These are phyloP conservation scores for Cybosia mesomella DNA, from an alignment of 2,888 invertebrate genomes.

Conservation along the genomic window DNA sequence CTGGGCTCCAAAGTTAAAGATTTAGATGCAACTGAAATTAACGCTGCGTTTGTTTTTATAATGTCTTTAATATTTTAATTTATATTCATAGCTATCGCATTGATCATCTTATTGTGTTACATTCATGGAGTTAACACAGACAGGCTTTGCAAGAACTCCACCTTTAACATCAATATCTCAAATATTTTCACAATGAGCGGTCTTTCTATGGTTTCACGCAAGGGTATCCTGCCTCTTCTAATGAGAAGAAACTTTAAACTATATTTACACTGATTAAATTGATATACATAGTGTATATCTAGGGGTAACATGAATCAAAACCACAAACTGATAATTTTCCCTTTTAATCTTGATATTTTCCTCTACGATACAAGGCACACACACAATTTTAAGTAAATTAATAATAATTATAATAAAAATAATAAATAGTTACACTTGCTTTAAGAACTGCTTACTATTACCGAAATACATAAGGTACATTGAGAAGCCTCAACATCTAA, in stretches of 20 bases:
- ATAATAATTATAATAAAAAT: conserved; percentile 80
- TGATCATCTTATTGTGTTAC: no score
- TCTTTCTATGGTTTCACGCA: not conserved
- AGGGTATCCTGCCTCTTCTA: not conserved
- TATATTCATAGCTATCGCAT: no score
- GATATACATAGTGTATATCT: not conserved
- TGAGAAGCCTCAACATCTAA: conserved; percentile 69
- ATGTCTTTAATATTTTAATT: no score
- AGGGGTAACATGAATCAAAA: conserved; percentile 60
- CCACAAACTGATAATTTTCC: conserved; percentile 82
- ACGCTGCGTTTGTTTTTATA: no score
- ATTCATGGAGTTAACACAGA: no score
- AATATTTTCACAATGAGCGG: no score
- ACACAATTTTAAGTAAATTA: conserved; percentile 88
- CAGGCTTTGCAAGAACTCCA: no score
- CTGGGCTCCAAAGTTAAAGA: no score
- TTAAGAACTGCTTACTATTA: conserved; percentile 73
- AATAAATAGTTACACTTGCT: conserved; percentile 83
- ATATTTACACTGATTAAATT: not conserved
- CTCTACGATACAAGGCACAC: conserved; percentile 91
- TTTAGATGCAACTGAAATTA: no score
- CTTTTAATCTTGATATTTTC: conserved; percentile 88
- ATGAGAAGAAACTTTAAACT: not conserved
- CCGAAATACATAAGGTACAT: conserved; percentile 66
- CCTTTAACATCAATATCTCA: no score